A percentile compares a stretch with the other conserved stretches of the same genome.
phyloP scores from a whole-genome alignment of 2,797 vertebrate genomes.

The Sebastolobus altivelis region DNA sequence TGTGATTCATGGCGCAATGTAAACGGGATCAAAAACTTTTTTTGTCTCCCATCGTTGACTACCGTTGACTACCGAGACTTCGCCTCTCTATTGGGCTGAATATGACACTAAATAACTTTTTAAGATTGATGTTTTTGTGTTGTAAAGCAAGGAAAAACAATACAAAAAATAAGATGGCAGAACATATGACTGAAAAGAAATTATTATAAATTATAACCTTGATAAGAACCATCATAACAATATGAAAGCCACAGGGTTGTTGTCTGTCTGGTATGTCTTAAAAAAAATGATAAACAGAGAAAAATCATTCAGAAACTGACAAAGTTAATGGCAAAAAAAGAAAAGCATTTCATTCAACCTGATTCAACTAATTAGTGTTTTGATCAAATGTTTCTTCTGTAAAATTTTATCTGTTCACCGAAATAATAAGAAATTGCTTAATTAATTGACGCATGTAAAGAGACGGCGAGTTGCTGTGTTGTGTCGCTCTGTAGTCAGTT shows the following conservation, averaged over 20 bases:
- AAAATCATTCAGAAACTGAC: background rate
- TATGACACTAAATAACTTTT: background rate
- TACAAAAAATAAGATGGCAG: background rate
- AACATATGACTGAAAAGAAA: background rate
- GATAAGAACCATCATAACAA: background rate
- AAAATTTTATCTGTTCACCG: constrained; percentile 9
- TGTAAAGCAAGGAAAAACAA: background rate
- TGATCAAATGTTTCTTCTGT: background rate
- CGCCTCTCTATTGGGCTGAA: rapidly evolving
- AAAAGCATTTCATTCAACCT: background rate
- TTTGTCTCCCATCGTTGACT: too few relatives aligned
- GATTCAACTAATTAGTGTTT: background rate
- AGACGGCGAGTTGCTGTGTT: constrained; percentile 12
- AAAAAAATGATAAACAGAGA: background rate
- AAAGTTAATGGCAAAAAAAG: background rate
- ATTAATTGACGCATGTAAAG: constrained; percentile 13
- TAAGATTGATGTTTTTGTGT: background rate
- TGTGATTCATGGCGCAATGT: too few relatives aligned
- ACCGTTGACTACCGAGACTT: too few relatives aligned
- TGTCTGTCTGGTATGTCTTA: background rate
- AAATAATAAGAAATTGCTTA: constrained; percentile 8
- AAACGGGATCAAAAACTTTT: too few relatives aligned
- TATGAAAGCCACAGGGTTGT: too few relatives aligned
- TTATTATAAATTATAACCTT: background rate
- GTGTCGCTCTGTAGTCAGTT: constrained; percentile 21